Conservation (phyloP, 2,888 invertebrate species). For the Barypeithes pellucidus region DNA sequence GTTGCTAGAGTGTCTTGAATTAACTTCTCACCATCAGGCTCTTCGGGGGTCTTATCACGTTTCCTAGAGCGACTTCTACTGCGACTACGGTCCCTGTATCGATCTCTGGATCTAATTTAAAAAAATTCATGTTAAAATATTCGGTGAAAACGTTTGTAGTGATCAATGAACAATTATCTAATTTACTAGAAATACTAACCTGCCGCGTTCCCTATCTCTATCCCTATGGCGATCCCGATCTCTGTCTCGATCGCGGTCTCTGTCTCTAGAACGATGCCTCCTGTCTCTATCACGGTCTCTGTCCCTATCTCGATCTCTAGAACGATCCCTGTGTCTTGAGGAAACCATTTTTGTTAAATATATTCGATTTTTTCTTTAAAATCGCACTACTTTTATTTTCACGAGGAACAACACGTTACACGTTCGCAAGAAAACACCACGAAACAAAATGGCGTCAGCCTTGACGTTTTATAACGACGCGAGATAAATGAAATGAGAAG, state of each 20-base stretch:
- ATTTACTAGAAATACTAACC: slow-evolving; percentile 14
- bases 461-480: background rate
- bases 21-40: slow-evolving; percentile 70
- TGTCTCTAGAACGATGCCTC: slow-evolving; percentile 65
- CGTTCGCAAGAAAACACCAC: background rate
- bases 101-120: slow-evolving; percentile 45
- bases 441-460: slow-evolving; percentile 15
- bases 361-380: background rate
- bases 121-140: no score
- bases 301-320: slow-evolving; percentile 65
- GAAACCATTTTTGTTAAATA: slow-evolving; percentile 38
- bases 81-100: slow-evolving; percentile 41
- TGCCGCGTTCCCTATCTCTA: slow-evolving; percentile 55
- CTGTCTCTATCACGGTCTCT: slow-evolving; percentile 62
- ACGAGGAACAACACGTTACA: background rate
- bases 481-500: background rate
- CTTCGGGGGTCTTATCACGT: slow-evolving; percentile 63
- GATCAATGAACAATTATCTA: background rate
- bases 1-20: slow-evolving; percentile 72
- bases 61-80: slow-evolving; percentile 44
- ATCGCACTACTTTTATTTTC: background rate
- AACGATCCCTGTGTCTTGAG: slow-evolving; percentile 62
- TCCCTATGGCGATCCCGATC: slow-evolving; percentile 59
- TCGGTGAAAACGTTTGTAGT: no score
- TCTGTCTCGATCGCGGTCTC: slow-evolving; percentile 65